Conservation (phyloP, 2,113 vertebrate species). For the Brachypteracias leptosomus region DNA sequence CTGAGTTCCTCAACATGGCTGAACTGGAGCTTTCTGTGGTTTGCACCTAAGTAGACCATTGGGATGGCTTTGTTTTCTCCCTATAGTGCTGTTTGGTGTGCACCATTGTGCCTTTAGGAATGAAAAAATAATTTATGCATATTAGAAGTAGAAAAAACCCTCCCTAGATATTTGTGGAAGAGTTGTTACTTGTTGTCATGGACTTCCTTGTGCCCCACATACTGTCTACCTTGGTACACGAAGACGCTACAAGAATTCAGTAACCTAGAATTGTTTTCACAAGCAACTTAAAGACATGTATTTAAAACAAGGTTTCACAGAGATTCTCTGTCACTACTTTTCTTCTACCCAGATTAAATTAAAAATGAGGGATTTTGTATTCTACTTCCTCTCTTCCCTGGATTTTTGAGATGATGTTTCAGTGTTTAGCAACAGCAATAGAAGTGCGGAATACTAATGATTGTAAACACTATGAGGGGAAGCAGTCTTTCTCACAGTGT, state of each 20-base stretch:
- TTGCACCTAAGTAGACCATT: not conserved
- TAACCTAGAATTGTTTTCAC: not conserved
- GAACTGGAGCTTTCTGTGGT: not conserved
- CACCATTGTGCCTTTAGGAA: not conserved
- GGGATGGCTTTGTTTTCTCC: not conserved
- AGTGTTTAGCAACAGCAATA: not conserved
- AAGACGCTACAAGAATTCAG: not conserved
- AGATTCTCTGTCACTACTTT: not conserved
- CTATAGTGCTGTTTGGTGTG: not conserved
- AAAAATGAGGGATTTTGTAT: not conserved
- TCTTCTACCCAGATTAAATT: not conserved
- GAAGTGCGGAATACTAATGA: not conserved
- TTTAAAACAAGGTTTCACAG: not conserved
- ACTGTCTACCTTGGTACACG: not conserved
- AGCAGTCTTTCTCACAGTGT: conserved; percentile 5
- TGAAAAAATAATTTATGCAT: not conserved
- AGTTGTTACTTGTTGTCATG: not conserved
- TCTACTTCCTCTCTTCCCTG: not conserved
- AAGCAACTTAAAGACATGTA: not conserved
- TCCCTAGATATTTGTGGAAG: not conserved
- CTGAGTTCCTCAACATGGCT: not conserved
- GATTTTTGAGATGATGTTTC: not conserved
- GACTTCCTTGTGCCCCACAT: not conserved
- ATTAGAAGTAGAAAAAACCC: not conserved
- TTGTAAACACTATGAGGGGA: not conserved